Percentiles rank a stretch among this genome's conserved stretches.
Evolutionary conservation across 2,797 vertebrate genomes (phyloP).

Genomic region (Schizopygopsis pylzovi): DNA sequence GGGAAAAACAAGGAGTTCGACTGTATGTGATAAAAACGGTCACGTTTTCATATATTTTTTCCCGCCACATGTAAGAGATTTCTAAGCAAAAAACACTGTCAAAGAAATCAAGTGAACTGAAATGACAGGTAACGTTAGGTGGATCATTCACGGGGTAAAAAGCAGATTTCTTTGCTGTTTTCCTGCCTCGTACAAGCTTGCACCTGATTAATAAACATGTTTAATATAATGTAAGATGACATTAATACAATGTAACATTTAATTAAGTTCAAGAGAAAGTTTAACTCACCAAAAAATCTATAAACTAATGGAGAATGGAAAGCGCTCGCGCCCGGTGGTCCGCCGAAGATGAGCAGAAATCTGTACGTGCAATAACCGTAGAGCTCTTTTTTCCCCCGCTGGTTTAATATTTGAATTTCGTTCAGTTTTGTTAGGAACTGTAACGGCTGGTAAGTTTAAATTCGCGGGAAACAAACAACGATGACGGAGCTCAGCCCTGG

Average conservation of each 20-base stretch:
- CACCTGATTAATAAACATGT: not conserved
- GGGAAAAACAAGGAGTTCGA: not conserved
- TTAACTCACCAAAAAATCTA: conserved; percentile 39
- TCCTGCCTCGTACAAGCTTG: not conserved
- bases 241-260: not conserved
- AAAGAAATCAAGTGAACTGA: not conserved
- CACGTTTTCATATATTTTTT: not conserved
- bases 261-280: not conserved
- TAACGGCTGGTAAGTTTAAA: not conserved
- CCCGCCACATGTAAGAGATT: not conserved
- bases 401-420: conserved; percentile 15
- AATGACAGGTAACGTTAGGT: not conserved
- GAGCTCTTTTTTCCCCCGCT: not conserved
- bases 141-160: not conserved
- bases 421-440: not conserved
- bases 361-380: conserved; percentile 6
- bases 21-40: not conserved
- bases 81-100: not conserved
- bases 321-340: conserved; percentile 20
- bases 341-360: conserved; percentile 12
- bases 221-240: not conserved
- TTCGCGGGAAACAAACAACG: conserved; percentile 10
- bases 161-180: not conserved
- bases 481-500: not conserved
- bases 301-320: conserved; percentile 13